These are phyloP conservation scores for Eilema caniola DNA, from an alignment of 2,888 invertebrate species.

Conservation along the genomic window DNA sequence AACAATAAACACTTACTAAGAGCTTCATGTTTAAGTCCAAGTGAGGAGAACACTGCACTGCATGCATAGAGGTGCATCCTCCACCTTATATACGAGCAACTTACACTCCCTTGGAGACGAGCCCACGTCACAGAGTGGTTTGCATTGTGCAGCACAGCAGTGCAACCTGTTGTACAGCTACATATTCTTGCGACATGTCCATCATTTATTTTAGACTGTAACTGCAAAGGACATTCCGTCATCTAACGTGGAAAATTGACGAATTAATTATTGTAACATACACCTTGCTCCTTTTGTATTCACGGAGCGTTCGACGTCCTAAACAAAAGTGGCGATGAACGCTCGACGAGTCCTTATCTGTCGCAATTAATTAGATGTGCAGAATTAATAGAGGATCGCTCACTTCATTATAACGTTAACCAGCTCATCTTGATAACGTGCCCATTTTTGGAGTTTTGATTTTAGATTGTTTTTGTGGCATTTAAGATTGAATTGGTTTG, in stretches of 20 bases:
- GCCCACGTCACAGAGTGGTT: constrained; percentile 37
- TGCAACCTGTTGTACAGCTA: constrained; percentile 25
- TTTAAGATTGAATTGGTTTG: not conserved
- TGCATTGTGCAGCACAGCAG: constrained; percentile 31
- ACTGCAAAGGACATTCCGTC: constrained; percentile 6
- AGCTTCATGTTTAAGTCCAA: constrained; percentile 62
- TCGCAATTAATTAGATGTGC: constrained; percentile 1
- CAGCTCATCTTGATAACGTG: not conserved
- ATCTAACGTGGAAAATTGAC: constrained; percentile 13
- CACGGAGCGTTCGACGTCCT: not conserved
- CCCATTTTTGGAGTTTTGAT: not conserved
- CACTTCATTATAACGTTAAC: not conserved
- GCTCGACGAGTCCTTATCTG: not conserved
- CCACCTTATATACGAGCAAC: constrained; percentile 63
- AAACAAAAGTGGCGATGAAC: constrained; percentile 18
- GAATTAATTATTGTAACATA: not conserved
- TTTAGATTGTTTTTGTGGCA: constrained; percentile 2
- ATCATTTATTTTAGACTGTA: constrained; percentile 37
- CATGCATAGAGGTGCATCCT: constrained; percentile 47
- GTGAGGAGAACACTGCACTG: constrained; percentile 39
- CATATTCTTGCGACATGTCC: constrained; percentile 19
- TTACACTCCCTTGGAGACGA: constrained; percentile 33
- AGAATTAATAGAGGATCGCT: not conserved
- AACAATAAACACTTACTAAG: constrained; percentile 62
- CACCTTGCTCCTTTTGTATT: constrained; percentile 2